A percentile compares a stretch with the other conserved stretches of the same genome.
Conservation (phyloP, 2,113 vertebrate genomes). For the Arvicanthis niloticus region DNA sequence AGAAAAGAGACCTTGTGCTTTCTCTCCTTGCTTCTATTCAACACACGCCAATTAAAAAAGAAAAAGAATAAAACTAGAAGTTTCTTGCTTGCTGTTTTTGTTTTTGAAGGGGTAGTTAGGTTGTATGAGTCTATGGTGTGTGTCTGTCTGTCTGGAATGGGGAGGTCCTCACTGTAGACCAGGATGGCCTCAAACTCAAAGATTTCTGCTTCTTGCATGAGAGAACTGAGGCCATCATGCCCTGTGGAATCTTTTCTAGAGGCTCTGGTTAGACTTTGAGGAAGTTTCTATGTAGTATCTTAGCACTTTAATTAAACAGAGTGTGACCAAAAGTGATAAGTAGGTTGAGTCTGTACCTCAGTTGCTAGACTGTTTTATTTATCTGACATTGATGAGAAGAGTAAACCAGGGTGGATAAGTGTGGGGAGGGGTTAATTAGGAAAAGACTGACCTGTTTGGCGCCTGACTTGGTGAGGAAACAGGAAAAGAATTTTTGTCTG, state of each 20-base stretch:
- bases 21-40: constrained; percentile 1
- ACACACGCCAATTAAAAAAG: background rate
- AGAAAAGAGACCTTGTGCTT: constrained; percentile 59
- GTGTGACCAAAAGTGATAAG: constrained; percentile 27
- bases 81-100: background rate
- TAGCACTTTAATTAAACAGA: constrained; percentile 57
- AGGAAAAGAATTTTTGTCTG: constrained; percentile 88
- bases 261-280: constrained; percentile 45
- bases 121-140: background rate
- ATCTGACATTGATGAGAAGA: background rate
- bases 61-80: constrained; percentile 21
- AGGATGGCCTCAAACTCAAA: background rate
- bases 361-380: constrained; percentile 6
- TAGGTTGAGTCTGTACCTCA: constrained; percentile 36
- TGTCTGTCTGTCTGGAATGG: too few relatives aligned
- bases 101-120: background rate
- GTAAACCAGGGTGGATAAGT: constrained; percentile 38
- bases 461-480: constrained; percentile 86
- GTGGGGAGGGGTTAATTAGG: constrained; percentile 12
- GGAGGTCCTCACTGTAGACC: background rate
- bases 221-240: background rate
- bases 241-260: constrained; percentile 46
- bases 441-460: constrained; percentile 75
- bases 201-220: background rate
- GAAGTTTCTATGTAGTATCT: constrained; percentile 44